phyloP scores from a whole-genome alignment of 2,113 vertebrate species.

The Cardinalis cardinalis region DNA sequence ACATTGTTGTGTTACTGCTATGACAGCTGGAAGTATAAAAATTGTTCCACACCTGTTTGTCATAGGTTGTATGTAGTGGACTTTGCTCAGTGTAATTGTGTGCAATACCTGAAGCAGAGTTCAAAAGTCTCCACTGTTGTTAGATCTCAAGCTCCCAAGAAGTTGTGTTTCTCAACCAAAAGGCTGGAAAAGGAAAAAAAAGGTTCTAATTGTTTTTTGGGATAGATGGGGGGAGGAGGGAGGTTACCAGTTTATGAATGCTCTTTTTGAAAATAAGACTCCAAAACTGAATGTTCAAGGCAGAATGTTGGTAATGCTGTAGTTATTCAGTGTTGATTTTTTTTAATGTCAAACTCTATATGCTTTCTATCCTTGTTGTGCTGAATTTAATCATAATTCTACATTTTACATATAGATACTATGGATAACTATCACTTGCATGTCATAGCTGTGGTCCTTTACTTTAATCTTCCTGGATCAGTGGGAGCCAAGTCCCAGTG shows the following conservation, averaged over 20 bases:
- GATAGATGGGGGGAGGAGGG: not conserved
- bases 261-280: not conserved
- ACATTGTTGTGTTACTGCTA: not conserved
- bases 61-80: not conserved
- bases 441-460: constrained; percentile 9
- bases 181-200: constrained; percentile 2
- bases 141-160: not conserved
- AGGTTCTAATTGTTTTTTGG: not conserved
- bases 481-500: not conserved
- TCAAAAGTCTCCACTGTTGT: constrained; percentile 7
- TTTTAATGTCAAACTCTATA: not conserved
- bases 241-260: not conserved
- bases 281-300: not conserved
- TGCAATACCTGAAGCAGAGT: not conserved
- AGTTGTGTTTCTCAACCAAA: not conserved
- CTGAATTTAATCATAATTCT: not conserved
- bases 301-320: not conserved
- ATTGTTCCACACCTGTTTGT: not conserved
- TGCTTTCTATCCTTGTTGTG: not conserved
- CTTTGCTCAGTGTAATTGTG: constrained; percentile 43
- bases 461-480: constrained; percentile 24
- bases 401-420: constrained; percentile 14
- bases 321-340: not conserved
- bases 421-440: constrained; percentile 51
- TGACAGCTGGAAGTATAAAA: not conserved